phyloP scores from a whole-genome alignment of 2,113 vertebrate genomes.

The Arothron firmamentum region DNA sequence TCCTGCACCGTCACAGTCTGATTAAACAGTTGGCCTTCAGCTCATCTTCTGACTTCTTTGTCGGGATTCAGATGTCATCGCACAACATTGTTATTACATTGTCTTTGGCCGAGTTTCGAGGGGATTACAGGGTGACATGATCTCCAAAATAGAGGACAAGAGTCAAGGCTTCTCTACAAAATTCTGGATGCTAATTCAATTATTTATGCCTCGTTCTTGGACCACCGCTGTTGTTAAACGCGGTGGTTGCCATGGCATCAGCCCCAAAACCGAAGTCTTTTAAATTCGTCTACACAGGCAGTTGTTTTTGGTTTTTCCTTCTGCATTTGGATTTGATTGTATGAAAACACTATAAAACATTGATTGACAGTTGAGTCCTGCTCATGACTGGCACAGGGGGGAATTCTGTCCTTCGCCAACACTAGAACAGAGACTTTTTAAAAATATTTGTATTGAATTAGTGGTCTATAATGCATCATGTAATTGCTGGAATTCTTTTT shows the following conservation, averaged over 20 bases:
- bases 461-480: too few relatives aligned
- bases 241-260: constrained; percentile 6
- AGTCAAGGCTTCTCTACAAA: constrained; percentile 12
- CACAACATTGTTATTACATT: neutral
- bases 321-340: too few relatives aligned
- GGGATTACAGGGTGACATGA: neutral
- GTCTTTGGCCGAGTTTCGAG: neutral
- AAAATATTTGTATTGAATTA: too few relatives aligned
- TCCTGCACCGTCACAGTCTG: constrained; percentile 48
- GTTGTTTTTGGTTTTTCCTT: too few relatives aligned
- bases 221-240: constrained; percentile 25
- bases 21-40: constrained; percentile 18
- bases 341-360: too few relatives aligned
- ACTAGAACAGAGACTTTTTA: too few relatives aligned
- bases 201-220: constrained; percentile 13
- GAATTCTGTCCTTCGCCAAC: too few relatives aligned
- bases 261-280: neutral
- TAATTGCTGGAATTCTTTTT: neutral
- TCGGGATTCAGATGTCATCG: neutral
- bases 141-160: neutral
- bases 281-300: neutral
- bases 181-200: constrained; percentile 15
- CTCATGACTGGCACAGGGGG: too few relatives aligned
- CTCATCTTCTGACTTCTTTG: constrained; percentile 31
- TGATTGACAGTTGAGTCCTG: too few relatives aligned